phyloP scores from a whole-genome alignment of 2,888 invertebrate genomes.

The Eilema griseolum region DNA sequence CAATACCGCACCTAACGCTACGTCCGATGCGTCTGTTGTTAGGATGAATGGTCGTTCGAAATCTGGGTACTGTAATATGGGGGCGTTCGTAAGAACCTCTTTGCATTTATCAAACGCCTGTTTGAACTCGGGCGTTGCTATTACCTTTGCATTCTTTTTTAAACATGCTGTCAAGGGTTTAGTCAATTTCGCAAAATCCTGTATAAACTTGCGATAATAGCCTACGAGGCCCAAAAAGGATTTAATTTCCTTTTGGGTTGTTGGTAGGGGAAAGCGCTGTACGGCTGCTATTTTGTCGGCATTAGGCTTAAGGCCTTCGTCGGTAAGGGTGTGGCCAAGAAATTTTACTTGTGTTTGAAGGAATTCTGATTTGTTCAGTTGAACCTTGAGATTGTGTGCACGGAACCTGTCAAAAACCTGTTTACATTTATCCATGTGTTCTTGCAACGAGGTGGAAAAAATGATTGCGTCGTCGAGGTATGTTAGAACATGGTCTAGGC shows the following conservation, averaged over 20 bases:
- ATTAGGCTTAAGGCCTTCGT: slow-evolving; percentile 49
- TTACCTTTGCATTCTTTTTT: background rate
- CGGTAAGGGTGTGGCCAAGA: slow-evolving; percentile 41
- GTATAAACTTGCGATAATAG: background rate
- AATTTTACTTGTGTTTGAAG: slow-evolving; percentile 34
- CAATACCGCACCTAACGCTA: too few relatives aligned
- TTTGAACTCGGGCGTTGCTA: background rate
- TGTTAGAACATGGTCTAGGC: slow-evolving; percentile 42
- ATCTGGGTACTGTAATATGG: background rate
- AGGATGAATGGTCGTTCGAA: too few relatives aligned
- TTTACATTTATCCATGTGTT: slow-evolving; percentile 45
- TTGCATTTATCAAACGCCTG: background rate
- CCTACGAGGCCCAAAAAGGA: background rate
- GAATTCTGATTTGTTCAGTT: slow-evolving; percentile 44
- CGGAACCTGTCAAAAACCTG: slow-evolving; percentile 48
- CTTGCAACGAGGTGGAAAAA: slow-evolving; percentile 28
- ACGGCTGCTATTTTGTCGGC: slow-evolving; percentile 49
- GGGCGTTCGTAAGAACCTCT: background rate
- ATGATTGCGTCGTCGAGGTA: slow-evolving; percentile 29
- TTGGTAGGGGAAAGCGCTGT: slow-evolving; percentile 42
- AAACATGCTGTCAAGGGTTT: background rate
- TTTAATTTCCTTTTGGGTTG: slow-evolving; percentile 23
- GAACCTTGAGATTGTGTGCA: slow-evolving; percentile 41
- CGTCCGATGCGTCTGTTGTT: too few relatives aligned
- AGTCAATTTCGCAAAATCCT: background rate